Evolutionary conservation across 2,797 vertebrate species (phyloP).

Genomic region (Aulostomus chinensis): DNA sequence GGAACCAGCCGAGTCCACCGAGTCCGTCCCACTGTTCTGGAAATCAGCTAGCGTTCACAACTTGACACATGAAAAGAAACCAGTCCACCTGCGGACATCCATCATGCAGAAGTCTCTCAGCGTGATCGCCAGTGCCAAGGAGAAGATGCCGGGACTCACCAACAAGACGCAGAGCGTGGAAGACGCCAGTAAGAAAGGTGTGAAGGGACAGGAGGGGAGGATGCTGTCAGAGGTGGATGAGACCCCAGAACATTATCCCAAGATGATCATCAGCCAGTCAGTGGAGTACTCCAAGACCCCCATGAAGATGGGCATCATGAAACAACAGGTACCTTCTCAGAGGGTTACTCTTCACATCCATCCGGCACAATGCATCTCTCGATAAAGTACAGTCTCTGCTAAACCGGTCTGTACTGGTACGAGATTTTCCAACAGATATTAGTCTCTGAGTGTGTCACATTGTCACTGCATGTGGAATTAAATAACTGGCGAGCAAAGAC

Average conservation of each 20-base stretch:
- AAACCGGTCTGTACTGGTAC: too few species aligned
- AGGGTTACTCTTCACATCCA: too few species aligned
- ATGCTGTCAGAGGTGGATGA: conserved; percentile 85
- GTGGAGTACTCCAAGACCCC: conserved; percentile 90
- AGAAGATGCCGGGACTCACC: conserved; percentile 90
- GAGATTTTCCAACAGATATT: too few species aligned
- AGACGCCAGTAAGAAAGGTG: conserved; percentile 85
- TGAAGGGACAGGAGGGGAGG: conserved; percentile 83
- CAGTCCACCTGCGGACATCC: conserved; percentile 89
- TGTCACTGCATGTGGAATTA: too few species aligned
- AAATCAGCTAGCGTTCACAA: conserved; percentile 98
- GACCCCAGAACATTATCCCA: conserved; percentile 83
- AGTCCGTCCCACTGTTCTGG: conserved; percentile 94
- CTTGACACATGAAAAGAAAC: conserved; percentile 92
- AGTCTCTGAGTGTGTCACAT: too few species aligned
- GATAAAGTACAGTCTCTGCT: too few species aligned
- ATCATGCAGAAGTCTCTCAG: conserved; percentile 97
- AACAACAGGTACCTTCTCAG: conserved; percentile 81
- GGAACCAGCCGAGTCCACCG: conserved; percentile 85
- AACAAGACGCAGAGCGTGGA: conserved; percentile 88
- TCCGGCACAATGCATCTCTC: too few species aligned
- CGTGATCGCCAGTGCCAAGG: conserved; percentile 95
- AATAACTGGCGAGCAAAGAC: too few species aligned
- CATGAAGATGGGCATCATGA: conserved; percentile 97
- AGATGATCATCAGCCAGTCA: conserved; percentile 85